phyloP scores from a whole-genome alignment of 2,888 invertebrate species.

The Esperia sulphurella region DNA sequence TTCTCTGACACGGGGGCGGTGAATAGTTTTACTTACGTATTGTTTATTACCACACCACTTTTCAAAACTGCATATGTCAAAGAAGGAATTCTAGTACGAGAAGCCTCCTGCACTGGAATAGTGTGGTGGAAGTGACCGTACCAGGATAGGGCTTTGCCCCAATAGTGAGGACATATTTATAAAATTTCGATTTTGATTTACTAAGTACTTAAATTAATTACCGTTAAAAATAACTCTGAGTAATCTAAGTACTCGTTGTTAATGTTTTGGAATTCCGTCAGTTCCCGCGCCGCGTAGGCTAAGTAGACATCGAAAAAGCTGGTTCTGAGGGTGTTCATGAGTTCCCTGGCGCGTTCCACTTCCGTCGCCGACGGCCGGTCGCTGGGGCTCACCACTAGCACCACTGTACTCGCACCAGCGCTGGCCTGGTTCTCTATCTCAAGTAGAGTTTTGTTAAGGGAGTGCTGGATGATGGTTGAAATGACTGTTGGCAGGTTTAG shows the following conservation, averaged over 20 bases:
- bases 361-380: constrained; percentile 67
- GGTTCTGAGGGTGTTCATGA: constrained; percentile 63
- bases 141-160: too few species aligned
- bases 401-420: constrained; percentile 67
- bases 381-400: constrained; percentile 73
- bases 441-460: constrained; percentile 58
- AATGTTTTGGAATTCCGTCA: constrained; percentile 63
- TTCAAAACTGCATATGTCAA: too few species aligned
- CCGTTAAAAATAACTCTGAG: constrained; percentile 68
- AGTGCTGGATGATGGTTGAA: constrained; percentile 62
- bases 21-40: too few species aligned
- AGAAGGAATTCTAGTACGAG: too few species aligned
- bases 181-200: too few species aligned
- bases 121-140: too few species aligned
- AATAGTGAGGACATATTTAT: too few species aligned
- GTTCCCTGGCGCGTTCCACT: constrained; percentile 48
- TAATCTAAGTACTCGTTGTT: constrained; percentile 68
- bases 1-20: too few species aligned
- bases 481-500: constrained; percentile 71
- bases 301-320: constrained; percentile 76
- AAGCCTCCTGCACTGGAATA: too few species aligned
- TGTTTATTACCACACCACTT: too few species aligned
- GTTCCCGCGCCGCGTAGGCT: constrained; percentile 67
- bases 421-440: constrained; percentile 48
- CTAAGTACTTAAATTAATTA: constrained; percentile 16